A percentile compares a stretch with the other conserved stretches of the same genome.
Conservation (phyloP, 2,113 vertebrate genomes). For the Paralichthys olivaceus region DNA sequence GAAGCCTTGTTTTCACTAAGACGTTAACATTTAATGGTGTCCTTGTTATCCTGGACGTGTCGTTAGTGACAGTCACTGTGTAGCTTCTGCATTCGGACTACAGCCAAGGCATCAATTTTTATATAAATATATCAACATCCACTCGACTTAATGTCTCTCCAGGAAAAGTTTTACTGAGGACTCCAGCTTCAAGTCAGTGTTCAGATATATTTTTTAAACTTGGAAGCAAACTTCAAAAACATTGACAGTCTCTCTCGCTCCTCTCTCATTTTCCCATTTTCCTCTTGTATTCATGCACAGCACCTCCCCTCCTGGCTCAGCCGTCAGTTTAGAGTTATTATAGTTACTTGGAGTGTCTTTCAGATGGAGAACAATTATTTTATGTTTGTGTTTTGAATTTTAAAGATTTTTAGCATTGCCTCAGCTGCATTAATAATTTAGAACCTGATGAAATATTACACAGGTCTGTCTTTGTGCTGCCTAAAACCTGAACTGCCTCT, state of each 20-base stretch:
- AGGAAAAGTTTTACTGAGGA: slow-evolving; percentile 17
- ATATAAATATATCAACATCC: slow-evolving; percentile 38
- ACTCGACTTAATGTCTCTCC: slow-evolving; percentile 14
- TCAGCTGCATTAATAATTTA: slow-evolving; percentile 63
- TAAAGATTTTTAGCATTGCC: slow-evolving; percentile 33
- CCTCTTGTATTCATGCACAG: neutral
- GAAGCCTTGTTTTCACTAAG: slow-evolving; percentile 26
- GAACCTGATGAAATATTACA: slow-evolving; percentile 55
- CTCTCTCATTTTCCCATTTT: neutral
- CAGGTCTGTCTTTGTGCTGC: slow-evolving; percentile 37
- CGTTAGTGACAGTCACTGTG: slow-evolving; percentile 25
- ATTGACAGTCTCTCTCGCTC: neutral
- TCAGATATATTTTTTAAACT: neutral
- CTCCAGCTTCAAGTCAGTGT: neutral
- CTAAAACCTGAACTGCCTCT: slow-evolving; percentile 26
- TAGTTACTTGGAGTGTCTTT: slow-evolving; percentile 11
- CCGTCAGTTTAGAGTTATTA: slow-evolving; percentile 15
- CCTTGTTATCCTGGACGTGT: slow-evolving; percentile 57
- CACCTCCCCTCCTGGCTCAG: slow-evolving; percentile 3
- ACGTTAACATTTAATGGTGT: slow-evolving; percentile 58
- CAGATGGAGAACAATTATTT: slow-evolving; percentile 10
- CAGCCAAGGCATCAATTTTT: slow-evolving; percentile 37
- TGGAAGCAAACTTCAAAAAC: slow-evolving; percentile 9
- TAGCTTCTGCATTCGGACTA: slow-evolving; percentile 7
- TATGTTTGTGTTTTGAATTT: slow-evolving; percentile 22